These are phyloP conservation scores for Typhlomys cinereus DNA, from an alignment of 2,113 vertebrate species.

Conservation along the genomic window DNA sequence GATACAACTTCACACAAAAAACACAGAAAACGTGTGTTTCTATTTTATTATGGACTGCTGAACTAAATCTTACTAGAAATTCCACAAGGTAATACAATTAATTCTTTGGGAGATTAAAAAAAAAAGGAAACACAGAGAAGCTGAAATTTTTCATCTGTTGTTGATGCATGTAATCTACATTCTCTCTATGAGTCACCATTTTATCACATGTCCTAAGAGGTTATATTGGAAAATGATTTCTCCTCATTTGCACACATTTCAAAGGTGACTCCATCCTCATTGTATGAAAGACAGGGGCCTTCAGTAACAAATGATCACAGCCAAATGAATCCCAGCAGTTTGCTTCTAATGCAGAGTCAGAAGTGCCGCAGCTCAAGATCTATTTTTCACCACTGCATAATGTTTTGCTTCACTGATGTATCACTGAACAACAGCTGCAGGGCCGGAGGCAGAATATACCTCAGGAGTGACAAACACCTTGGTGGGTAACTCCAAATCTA, in stretches of 20 bases:
- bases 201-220: slow-evolving; percentile 82
- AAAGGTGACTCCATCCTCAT: slow-evolving; percentile 90
- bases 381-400: slow-evolving; percentile 90
- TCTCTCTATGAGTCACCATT: slow-evolving; percentile 68
- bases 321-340: slow-evolving; percentile 91
- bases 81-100: slow-evolving; percentile 70
- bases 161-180: slow-evolving; percentile 77
- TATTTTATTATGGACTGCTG: slow-evolving; percentile 5
- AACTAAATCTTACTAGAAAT: slow-evolving; percentile 61
- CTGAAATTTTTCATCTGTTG: slow-evolving; percentile 58
- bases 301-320: slow-evolving; percentile 90
- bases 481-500: slow-evolving; percentile 83
- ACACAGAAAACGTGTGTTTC: not conserved
- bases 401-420: slow-evolving; percentile 97
- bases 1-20: not conserved
- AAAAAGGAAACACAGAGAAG: slow-evolving; percentile 6
- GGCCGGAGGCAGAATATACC: slow-evolving; percentile 82
- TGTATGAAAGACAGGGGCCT: slow-evolving; percentile 88
- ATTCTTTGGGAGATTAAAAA: slow-evolving; percentile 37
- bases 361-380: slow-evolving; percentile 85
- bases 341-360: slow-evolving; percentile 86
- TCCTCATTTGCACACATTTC: slow-evolving; percentile 88
- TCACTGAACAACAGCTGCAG: slow-evolving; percentile 93
- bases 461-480: slow-evolving; percentile 80
- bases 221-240: slow-evolving; percentile 84